Evolutionary conservation across 2,113 vertebrate species (phyloP), one percentile per base, ranked within the genome.

Genomic region (Epinephelus moara): DNA sequence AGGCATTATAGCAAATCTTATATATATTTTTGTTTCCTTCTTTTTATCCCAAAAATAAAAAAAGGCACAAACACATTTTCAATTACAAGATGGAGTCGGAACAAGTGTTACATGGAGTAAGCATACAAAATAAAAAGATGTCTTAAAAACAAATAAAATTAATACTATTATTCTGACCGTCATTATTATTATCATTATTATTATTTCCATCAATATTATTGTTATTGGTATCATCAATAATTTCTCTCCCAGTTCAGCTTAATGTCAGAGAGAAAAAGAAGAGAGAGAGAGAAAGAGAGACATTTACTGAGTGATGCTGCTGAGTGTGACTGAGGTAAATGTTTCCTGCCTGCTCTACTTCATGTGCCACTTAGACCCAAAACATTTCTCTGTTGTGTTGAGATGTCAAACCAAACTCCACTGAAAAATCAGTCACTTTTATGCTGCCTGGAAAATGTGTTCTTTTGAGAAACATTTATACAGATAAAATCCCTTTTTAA

Each of bases 141-240:
- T 91, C 85, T 70, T 80, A 82, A 87, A 93, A 90, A 81, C 55
- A 90, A 90, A 92, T 91, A 92, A 89, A 93, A 91, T 87, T 88
- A 94, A 93, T 92, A 91, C 90, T 91, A 94, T 89, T 86, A 91
- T 89, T 92, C 69, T 64, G 82, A 93, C 91, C 79, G 79, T 91
- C 86, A 80, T 60, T 70, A 90, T 91, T 45, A 85, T 85, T 75
- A 87, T 69, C 73, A 91, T 82, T 76, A 86, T 78, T 79, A 89
- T 93, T 84, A 88, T 86, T 84, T 70, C 85, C 57, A 90, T 92
- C 72, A 82, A 82, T 62, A 69, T 67, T 80, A 88, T 90, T 88
- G 79, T 90, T 83, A 90, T 84, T 72, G 81, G 76, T 79, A 69
- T 85, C 47, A 82, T 84, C 73, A 85, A 86, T 81, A 70, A 75